phyloP scores from a whole-genome alignment of 2,113 vertebrate genomes.

The Sapayoa aenigma region DNA sequence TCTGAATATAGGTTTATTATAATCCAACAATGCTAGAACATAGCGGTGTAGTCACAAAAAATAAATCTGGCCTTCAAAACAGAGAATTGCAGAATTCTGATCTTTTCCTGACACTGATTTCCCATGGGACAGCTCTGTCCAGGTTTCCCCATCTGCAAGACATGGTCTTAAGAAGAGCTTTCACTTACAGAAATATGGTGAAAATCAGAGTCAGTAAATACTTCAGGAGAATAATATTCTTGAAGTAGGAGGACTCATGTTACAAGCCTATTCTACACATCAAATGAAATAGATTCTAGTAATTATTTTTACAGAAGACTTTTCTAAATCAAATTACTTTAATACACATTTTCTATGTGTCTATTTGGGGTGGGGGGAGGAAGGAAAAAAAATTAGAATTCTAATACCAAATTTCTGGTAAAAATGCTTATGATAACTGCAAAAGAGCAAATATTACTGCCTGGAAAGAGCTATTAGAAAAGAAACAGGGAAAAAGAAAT shows the following conservation, averaged over 20 bases:
- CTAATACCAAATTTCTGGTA: conserved; percentile 19
- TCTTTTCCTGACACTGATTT: background rate
- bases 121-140: background rate
- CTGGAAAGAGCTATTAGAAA: background rate
- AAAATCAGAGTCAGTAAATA: background rate
- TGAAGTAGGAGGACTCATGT: background rate
- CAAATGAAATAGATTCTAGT: background rate
- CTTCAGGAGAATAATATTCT: background rate
- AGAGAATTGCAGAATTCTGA: background rate
- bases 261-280: background rate
- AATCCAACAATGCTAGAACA: background rate
- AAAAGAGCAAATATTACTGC: background rate
- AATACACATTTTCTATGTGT: background rate
- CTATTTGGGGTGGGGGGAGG: rapidly evolving
- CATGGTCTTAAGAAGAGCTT: background rate
- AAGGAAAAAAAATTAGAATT: background rate
- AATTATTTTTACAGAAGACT: background rate
- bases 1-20: background rate
- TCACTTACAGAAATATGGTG: background rate
- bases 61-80: background rate
- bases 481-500: background rate
- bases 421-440: background rate
- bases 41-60: background rate
- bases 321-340: background rate
- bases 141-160: background rate